phyloP scores from a whole-genome alignment of 2,113 vertebrate genomes.

The Todiramphus saurophagus region DNA sequence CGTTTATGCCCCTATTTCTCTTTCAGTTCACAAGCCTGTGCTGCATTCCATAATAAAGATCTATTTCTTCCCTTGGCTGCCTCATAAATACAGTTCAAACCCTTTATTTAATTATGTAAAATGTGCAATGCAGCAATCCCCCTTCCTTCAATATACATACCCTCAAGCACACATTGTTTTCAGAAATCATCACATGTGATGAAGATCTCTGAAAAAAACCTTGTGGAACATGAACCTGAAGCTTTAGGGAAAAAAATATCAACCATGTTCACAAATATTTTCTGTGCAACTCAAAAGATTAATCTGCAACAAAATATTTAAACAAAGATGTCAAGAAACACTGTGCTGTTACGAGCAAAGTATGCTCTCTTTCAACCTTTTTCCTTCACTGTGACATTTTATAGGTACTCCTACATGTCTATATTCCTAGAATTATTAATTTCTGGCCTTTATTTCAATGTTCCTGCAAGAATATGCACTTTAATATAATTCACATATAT shows the following conservation, averaged over 20 bases:
- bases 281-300: neutral
- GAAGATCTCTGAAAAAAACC: constrained; percentile 4
- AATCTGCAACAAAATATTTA: neutral
- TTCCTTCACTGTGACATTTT: neutral
- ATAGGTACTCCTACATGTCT: neutral
- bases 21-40: constrained; percentile 25
- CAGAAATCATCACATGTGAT: neutral
- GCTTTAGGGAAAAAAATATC: neutral
- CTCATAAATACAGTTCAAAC: constrained; percentile 14
- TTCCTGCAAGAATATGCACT: neutral
- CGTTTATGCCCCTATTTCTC: constrained; percentile 25
- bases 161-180: neutral
- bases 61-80: neutral
- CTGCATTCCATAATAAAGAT: neutral
- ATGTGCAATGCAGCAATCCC: neutral
- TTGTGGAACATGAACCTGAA: neutral
- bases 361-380: neutral
- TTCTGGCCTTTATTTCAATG: neutral
- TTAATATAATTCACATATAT: neutral
- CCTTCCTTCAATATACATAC: neutral
- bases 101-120: neutral
- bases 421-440: neutral
- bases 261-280: neutral
- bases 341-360: neutral
- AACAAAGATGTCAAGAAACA: constrained; percentile 1